These are phyloP conservation scores for Gastrophysa polygoni DNA, from an alignment of 2,888 invertebrate species.

Conservation along the genomic window DNA sequence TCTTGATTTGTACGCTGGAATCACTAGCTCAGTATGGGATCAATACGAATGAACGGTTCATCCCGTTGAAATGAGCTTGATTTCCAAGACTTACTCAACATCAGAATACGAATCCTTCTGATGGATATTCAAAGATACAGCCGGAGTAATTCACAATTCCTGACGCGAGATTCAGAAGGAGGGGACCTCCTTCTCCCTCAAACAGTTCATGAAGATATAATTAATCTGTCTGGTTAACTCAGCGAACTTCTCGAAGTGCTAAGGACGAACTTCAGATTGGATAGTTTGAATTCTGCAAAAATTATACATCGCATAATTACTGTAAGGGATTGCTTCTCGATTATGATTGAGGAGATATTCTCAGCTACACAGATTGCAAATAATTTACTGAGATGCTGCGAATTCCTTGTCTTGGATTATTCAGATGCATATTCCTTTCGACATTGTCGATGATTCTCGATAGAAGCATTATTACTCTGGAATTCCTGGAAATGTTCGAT, in stretches of 20 bases:
- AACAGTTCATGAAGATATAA: not conserved
- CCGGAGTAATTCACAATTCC: too few species aligned
- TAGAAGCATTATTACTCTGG: too few species aligned
- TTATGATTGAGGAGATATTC: not conserved
- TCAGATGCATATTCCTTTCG: not conserved
- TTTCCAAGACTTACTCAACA: too few species aligned
- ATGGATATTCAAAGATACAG: too few species aligned
- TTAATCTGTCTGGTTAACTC: not conserved
- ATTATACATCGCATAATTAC: not conserved
- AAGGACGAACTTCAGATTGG: not conserved
- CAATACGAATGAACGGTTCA: too few species aligned
- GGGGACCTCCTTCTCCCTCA: not conserved
- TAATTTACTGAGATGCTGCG: not conserved
- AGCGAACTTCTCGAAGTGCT: not conserved
- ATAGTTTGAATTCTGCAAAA: not conserved
- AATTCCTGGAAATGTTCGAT: too few species aligned
- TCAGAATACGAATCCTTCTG: too few species aligned
- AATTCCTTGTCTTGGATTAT: not conserved
- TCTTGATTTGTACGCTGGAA: too few species aligned
- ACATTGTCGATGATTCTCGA: not conserved
- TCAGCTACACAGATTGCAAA: not conserved
- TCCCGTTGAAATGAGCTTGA: too few species aligned
- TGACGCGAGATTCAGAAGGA: too few species aligned
- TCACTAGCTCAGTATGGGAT: too few species aligned
- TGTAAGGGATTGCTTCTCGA: not conserved